These are phyloP conservation scores for Ophioninae sp. DNA, from an alignment of 2,888 invertebrate species.

Conservation along the genomic window DNA sequence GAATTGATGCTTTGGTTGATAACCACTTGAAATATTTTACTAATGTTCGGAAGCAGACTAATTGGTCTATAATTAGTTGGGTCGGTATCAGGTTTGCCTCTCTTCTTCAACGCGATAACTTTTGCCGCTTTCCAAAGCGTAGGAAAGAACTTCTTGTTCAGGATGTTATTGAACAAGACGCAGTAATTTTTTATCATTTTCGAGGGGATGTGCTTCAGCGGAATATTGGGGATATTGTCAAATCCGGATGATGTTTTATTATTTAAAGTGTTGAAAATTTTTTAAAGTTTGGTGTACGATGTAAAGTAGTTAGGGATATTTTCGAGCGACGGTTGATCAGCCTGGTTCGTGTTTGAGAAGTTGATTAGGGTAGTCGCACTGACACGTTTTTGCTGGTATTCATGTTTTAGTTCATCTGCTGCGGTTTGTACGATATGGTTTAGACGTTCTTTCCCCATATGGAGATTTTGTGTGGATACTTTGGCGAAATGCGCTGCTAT, in stretches of 20 bases:
- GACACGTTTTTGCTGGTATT: not conserved
- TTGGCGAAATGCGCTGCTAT: slow-evolving; percentile 41
- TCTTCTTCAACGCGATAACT: slow-evolving; percentile 63
- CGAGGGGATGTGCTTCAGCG: slow-evolving; percentile 43
- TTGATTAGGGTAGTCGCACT: slow-evolving; percentile 9
- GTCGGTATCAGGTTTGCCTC: slow-evolving; percentile 50
- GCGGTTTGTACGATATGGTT: slow-evolving; percentile 14
- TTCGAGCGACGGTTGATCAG: not conserved
- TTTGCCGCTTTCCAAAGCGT: slow-evolving; percentile 64
- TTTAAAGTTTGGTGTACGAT: not conserved
- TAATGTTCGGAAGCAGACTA: slow-evolving; percentile 66
- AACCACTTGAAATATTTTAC: slow-evolving; percentile 67
- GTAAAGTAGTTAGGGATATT: slow-evolving; percentile 25
- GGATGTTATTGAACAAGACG: slow-evolving; percentile 56
- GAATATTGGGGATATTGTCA: slow-evolving; percentile 47
- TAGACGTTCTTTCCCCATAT: slow-evolving; percentile 19
- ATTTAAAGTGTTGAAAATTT: slow-evolving; percentile 41
- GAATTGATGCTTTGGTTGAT: slow-evolving; percentile 57
- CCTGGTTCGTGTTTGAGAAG: slow-evolving; percentile 6
- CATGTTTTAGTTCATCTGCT: slow-evolving; percentile 24
- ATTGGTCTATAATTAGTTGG: slow-evolving; percentile 66
- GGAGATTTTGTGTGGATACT: slow-evolving; percentile 39
- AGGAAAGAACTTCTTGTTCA: slow-evolving; percentile 70
- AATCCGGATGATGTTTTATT: slow-evolving; percentile 53
- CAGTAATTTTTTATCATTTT: slow-evolving; percentile 20